Evolutionary conservation across 2,113 vertebrate genomes (phyloP).

Genomic region (Syngnathoides biaculeatus): DNA sequence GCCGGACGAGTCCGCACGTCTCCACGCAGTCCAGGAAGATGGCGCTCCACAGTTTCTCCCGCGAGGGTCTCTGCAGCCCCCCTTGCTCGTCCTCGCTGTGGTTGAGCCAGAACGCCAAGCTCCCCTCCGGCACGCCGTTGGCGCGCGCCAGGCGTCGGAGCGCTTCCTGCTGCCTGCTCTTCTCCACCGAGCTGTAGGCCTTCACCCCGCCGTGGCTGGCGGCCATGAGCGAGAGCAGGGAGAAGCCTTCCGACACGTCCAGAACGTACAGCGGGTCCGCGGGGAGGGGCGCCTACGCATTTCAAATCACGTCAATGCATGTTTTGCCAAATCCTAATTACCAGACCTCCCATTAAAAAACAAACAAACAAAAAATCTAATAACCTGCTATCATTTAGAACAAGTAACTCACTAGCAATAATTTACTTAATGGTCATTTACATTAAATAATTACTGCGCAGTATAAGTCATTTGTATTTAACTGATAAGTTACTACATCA

Average conservation of each 20-base stretch:
- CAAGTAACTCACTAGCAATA: no score
- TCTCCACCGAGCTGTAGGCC: slow-evolving; percentile 91
- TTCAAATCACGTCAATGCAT: no score
- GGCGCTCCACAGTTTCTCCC: slow-evolving; percentile 91
- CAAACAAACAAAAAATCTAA: no score
- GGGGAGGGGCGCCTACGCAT: background rate
- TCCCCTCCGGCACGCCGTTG: slow-evolving; percentile 77
- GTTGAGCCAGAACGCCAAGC: slow-evolving; percentile 89
- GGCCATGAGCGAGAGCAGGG: slow-evolving; percentile 86
- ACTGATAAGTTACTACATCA: no score
- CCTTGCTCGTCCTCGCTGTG: slow-evolving; percentile 83
- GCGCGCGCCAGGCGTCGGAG: slow-evolving; percentile 77
- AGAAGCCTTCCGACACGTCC: slow-evolving; percentile 96
- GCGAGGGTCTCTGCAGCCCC: slow-evolving; percentile 84
- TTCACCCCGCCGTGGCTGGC: slow-evolving; percentile 81
- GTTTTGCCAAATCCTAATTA: no score
- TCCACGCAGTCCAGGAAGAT: slow-evolving; percentile 95
- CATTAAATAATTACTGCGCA: no score
- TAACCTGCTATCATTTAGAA: no score
- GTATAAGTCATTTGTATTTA: no score
- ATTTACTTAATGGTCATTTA: no score
- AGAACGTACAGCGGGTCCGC: slow-evolving; percentile 75
- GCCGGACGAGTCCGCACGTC: slow-evolving; percentile 89
- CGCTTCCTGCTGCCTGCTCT: slow-evolving; percentile 82
- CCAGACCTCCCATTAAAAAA: no score